phyloP scores from a whole-genome alignment of 2,113 vertebrate genomes.

The Amphiprion percula region DNA sequence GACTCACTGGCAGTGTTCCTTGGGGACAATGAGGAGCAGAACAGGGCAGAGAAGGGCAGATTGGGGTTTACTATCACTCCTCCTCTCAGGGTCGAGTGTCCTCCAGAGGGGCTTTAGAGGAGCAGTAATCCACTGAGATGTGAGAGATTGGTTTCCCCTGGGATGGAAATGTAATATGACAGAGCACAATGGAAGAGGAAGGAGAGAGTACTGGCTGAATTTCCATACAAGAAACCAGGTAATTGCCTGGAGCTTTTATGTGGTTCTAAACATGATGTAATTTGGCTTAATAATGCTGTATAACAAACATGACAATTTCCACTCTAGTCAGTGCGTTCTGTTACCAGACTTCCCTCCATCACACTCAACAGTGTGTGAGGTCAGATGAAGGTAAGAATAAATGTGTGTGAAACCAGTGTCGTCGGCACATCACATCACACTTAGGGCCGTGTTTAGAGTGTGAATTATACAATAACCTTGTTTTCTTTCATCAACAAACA shows the following conservation, averaged over 20 bases:
- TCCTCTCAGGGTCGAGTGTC: conserved; percentile 57
- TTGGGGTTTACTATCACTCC: conserved; percentile 56
- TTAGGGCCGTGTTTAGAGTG: background rate
- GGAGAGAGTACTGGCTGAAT: conserved; percentile 12
- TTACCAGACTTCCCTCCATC: conserved; percentile 7
- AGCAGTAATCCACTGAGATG: conserved; percentile 68
- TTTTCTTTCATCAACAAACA: background rate
- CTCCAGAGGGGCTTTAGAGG: conserved; percentile 56
- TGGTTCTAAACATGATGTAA: conserved; percentile 23
- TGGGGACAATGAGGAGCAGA: conserved; percentile 52
- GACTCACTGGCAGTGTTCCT: conserved; percentile 67
- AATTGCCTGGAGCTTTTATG: conserved; percentile 29
- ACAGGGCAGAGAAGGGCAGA: conserved; percentile 55
- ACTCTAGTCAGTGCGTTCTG: background rate
- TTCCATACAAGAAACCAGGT: conserved; percentile 31
- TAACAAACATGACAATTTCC: background rate
- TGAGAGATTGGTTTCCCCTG: conserved; percentile 55
- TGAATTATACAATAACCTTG: background rate
- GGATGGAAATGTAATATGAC: conserved; percentile 73
- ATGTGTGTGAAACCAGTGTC: background rate
- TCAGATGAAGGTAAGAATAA: background rate
- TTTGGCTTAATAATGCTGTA: conserved; percentile 43
- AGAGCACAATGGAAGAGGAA: conserved; percentile 52
- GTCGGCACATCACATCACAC: background rate
- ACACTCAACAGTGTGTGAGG: background rate